A percentile compares a stretch with the other conserved stretches of the same genome.
These are phyloP conservation scores for Heliothis virescens DNA, from an alignment of 1,140 invertebrate genomes.

Conservation along the genomic window DNA sequence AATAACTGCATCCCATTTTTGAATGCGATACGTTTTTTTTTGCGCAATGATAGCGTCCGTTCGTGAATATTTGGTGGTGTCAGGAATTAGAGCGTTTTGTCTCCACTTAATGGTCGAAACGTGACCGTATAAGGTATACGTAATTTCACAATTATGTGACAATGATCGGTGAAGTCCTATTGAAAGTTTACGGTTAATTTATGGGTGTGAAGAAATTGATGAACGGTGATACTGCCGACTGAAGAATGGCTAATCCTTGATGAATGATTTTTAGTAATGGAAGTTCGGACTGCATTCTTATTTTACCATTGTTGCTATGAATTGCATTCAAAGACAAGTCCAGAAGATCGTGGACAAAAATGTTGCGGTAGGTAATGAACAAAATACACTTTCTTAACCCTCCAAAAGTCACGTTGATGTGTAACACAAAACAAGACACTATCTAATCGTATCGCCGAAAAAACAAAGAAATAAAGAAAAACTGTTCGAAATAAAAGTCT, in stretches of 20 bases:
- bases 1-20: constrained; percentile 36
- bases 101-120: constrained; percentile 83
- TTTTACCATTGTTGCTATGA: neutral
- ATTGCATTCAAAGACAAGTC: no score
- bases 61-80: constrained; percentile 81
- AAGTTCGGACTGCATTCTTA: neutral
- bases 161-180: constrained; percentile 69
- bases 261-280: constrained; percentile 42
- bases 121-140: constrained; percentile 75
- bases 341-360: no score
- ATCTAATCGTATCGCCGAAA: constrained; percentile 41
- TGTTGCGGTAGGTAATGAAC: no score
- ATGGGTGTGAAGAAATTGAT: constrained; percentile 58
- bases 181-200: constrained; percentile 69
- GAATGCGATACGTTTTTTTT: constrained; percentile 66
- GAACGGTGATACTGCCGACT: constrained; percentile 14
- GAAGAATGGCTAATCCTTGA: constrained; percentile 44
- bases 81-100: constrained; percentile 83
- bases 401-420: neutral
- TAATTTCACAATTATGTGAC: constrained; percentile 81
- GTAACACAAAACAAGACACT: constrained; percentile 49
- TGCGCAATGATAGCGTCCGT: constrained; percentile 82
- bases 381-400: constrained; percentile 3
- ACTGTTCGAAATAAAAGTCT: constrained; percentile 64
- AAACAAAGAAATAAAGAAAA: constrained; percentile 58